Base-by-base conservation (phyloP, 2,113 vertebrate species). In the Agapornis roseicollis region DNA sequence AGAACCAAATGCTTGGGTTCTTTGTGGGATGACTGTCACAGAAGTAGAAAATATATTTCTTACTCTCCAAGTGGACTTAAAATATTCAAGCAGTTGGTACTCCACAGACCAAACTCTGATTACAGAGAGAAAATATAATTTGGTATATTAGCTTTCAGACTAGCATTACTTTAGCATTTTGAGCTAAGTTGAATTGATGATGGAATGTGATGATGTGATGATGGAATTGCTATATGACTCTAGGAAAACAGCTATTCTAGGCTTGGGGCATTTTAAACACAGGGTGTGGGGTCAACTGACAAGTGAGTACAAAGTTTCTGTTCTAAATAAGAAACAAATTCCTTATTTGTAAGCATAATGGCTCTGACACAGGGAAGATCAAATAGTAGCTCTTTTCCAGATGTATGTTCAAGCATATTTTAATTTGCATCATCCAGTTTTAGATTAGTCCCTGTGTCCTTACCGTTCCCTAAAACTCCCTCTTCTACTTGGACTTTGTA, bases 21-120 rank as follows among this genome's bases (percentile, higher is more conserved):
- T 28, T 86, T 83, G 66, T 85, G 8, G 5, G 85, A 88, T 80
- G 80, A 80, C 74, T 96, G 94, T 88, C 69, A 86, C 85, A 88
- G 82, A 93, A 85, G 77, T 46, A 71, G 46, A 74, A 90, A 96
- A 73, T 47, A 10, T 19, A 69, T 56, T 89, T 95, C 73, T 91
- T 55, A 56, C 15, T 90, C 93, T 93, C 53, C 69, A 88, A 86
- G 46, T 50, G 16, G 25, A 49, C 44, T 87, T 90, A 47, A 87
- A 80, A 76, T 70, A 44, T 70, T 88, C 80, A 87, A 94, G 89
- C 10, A 74, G 80, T 25, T 88, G 69, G 70, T 93, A 69, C 24
- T 94, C n/a, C 39, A 77, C 71, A 80, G 53, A 85, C 56, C 60
- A 88, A 96, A 69, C 12, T 74, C 68, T 84, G 46, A 58, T 20